Percentiles rank a stretch among this genome's conserved stretches.
Conservation (phyloP, 2,113 vertebrate species). For the Taxidea taxus region DNA sequence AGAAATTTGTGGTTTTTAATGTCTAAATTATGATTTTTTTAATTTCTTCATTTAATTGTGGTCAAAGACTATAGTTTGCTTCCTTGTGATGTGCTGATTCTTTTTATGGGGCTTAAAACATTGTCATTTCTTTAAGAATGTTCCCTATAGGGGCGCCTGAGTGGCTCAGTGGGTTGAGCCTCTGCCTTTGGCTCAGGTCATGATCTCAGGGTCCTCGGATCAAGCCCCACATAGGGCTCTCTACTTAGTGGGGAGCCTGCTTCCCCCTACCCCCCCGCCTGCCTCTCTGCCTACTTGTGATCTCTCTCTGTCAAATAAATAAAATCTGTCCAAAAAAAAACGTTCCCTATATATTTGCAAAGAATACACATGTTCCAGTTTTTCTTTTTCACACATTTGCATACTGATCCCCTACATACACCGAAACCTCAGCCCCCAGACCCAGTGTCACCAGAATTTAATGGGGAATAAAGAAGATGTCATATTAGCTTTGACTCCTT, state of each 20-base stretch:
- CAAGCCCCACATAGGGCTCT: too few relatives aligned
- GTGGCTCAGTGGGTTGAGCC: too few relatives aligned
- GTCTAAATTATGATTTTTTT: not conserved
- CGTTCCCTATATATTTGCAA: not conserved
- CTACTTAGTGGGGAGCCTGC: too few relatives aligned
- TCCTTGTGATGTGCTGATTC: not conserved
- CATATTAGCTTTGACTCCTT: not conserved
- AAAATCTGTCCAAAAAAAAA: too few relatives aligned
- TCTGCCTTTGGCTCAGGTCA: too few relatives aligned
- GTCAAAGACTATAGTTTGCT: not conserved
- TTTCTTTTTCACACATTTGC: not conserved
- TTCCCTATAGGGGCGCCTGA: not conserved
- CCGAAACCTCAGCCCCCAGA: not conserved
- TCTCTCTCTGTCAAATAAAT: too few relatives aligned
- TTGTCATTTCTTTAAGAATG: not conserved
- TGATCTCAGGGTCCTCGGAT: too few relatives aligned
- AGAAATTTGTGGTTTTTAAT: not conserved
- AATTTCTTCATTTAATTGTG: not conserved
- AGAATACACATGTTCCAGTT: not conserved
- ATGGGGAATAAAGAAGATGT: not conserved
- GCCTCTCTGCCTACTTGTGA: too few relatives aligned
- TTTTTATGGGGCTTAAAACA: not conserved
- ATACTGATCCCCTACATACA: not conserved
- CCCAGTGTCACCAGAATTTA: not conserved
- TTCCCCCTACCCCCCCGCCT: too few relatives aligned